phyloP scores from a whole-genome alignment of 2,797 vertebrate genomes.

The Corythornis leucogaster region DNA sequence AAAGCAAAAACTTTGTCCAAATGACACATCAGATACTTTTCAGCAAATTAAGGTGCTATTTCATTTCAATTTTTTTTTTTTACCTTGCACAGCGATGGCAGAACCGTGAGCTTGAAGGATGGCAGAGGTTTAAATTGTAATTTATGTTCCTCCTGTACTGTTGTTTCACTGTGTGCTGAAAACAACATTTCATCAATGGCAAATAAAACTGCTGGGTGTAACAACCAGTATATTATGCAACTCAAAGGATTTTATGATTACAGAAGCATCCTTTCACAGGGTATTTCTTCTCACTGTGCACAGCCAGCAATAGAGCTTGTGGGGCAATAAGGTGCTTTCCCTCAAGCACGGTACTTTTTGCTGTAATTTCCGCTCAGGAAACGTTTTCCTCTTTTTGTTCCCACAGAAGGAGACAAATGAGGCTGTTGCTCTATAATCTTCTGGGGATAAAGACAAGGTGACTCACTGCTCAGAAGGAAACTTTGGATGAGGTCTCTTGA shows the following conservation, averaged over 20 bases:
- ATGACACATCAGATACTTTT: background rate
- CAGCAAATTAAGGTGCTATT: background rate
- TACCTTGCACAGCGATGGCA: background rate
- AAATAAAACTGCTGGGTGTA: background rate
- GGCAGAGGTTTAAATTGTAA: background rate
- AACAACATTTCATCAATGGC: background rate
- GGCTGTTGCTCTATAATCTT: background rate
- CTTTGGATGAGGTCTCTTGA: background rate
- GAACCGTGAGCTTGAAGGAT: background rate
- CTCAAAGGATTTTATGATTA: background rate
- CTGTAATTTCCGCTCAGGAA: slow-evolving; percentile 14
- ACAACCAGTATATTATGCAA: background rate
- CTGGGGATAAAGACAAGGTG: background rate
- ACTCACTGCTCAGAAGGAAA: background rate
- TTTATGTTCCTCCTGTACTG: background rate
- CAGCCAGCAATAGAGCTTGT: background rate
- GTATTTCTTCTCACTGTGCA: background rate
- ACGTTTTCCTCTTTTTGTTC: slow-evolving; percentile 29
- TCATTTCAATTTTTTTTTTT: background rate
- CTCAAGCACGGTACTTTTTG: background rate
- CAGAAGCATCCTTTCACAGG: background rate
- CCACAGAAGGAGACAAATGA: slow-evolving; percentile 40
- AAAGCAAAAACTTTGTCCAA: background rate
- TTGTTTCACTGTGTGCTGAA: background rate
- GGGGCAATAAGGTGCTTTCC: background rate